These are phyloP conservation scores for Aphodius sticticus DNA, from an alignment of 2,888 invertebrate genomes.

Conservation along the genomic window DNA sequence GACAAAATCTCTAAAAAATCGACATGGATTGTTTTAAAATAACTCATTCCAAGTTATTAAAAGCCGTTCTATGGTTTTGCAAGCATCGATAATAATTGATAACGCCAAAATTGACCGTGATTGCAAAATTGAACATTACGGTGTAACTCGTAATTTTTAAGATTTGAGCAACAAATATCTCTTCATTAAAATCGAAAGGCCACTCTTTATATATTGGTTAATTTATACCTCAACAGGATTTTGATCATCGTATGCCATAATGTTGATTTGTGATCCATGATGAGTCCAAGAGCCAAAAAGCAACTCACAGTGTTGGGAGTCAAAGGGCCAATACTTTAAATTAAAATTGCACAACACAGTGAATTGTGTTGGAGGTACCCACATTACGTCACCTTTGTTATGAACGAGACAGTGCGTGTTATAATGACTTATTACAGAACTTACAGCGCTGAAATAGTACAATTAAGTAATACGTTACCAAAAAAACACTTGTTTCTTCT, in stretches of 20 bases:
- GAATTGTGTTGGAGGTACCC: conserved; percentile 76
- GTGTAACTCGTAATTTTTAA: too few species aligned
- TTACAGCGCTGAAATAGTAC: conserved; percentile 64
- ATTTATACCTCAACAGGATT: conserved; percentile 47
- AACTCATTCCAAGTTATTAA: conserved; percentile 6
- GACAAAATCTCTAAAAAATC: too few species aligned
- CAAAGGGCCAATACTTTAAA: conserved; percentile 78
- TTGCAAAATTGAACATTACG: too few species aligned
- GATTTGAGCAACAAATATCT: too few species aligned
- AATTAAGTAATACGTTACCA: background rate
- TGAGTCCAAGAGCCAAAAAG: conserved; percentile 80
- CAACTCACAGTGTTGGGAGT: conserved; percentile 72
- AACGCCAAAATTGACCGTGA: too few species aligned
- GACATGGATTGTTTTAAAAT: too few species aligned
- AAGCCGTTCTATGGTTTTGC: conserved; percentile 5
- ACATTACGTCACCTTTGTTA: conserved; percentile 65
- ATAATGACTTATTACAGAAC: conserved; percentile 67
- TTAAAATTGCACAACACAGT: conserved; percentile 71
- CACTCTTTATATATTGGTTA: conserved; percentile 32
- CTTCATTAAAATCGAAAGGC: too few species aligned
- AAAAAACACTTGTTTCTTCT: background rate
- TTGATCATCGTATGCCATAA: conserved; percentile 50
- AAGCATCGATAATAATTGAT: too few species aligned
- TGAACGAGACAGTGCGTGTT: conserved; percentile 65
- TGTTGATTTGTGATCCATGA: conserved; percentile 66